Base-by-base conservation (phyloP, 1,140 invertebrate species). In the Drosophila arizonae region DNA sequence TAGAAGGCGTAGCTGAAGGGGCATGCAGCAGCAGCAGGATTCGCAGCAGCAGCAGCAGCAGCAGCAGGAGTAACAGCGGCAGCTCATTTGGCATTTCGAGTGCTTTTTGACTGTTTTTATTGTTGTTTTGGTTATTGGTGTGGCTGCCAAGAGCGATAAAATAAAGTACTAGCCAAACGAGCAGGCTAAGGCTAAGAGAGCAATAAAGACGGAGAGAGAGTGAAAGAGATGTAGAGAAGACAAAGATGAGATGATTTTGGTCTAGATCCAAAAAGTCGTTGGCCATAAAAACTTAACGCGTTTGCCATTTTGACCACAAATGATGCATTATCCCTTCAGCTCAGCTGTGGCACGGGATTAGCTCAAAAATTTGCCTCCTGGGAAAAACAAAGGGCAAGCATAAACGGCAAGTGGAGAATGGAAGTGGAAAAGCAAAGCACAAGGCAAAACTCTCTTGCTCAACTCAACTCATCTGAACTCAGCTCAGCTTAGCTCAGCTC, bases 41-140 rank as follows among this genome's bases (percentile, higher is more conserved):
- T 0, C 45, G 15, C 8, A 15, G 57, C 0, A 45, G 66, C 50
- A 55, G 71, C 58, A 70, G 73, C 73, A 24, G 57, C 5, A 45
- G 43, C 10, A 39, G 48, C 28, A 30, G 28, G 4, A 50, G 66
- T 46, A 55, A 66, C 58, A 70, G 73, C 73, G 58, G 70, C 43
- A 85, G 81, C 82, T 87, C 82, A 87, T 87, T 87, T 87, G 82
- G 82, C 84, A 87, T 87, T 87, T 87, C 84, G 82, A 87, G 79
- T 87, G 82, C 82, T 87, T 88, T 87, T 88, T 87, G 82, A 88
- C 79, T 87, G 82, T 75, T 87, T 87, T 87, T 87, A 86, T 87
- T 87, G 76, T 85, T 85, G 77, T 85, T 85, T 77, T 72, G 70
- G 70, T 72, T 67, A 68, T 78, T 71, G 46, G 41, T 65, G 69